Evolutionary conservation across 2,113 vertebrate genomes (phyloP).

Genomic region (Mobula birostris): DNA sequence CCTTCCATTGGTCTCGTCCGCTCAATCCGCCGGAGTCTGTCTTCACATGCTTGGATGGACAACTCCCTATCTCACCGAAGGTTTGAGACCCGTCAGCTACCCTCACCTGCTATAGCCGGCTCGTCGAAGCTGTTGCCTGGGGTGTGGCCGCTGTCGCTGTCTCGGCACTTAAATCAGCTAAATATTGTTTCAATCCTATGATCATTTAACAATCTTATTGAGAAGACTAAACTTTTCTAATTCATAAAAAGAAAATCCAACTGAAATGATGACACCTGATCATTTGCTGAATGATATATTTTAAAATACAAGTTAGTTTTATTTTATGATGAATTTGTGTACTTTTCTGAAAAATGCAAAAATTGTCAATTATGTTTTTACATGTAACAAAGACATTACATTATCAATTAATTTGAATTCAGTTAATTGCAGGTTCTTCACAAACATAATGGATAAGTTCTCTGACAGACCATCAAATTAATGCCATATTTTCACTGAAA

Average conservation of each 20-base stretch:
- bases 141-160: too few relatives aligned
- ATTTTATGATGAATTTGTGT: neutral
- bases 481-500: conserved; percentile 3
- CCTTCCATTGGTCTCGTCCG: too few relatives aligned
- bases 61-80: too few relatives aligned
- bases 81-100: too few relatives aligned
- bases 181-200: too few relatives aligned
- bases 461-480: conserved; percentile 5
- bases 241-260: neutral
- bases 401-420: neutral
- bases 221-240: neutral
- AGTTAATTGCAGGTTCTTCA: neutral
- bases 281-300: conserved; percentile 13
- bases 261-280: neutral
- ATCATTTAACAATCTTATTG: too few relatives aligned
- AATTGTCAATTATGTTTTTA: neutral
- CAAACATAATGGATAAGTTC: neutral
- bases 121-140: too few relatives aligned
- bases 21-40: too few relatives aligned
- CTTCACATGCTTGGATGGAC: too few relatives aligned
- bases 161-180: too few relatives aligned
- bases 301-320: neutral
- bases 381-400: too few relatives aligned
- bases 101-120: too few relatives aligned
- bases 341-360: neutral